Evolutionary conservation across 2,888 invertebrate species (phyloP), one percentile per base, ranked within the genome.

Genomic region (Lasioglossum lativentre): DNA sequence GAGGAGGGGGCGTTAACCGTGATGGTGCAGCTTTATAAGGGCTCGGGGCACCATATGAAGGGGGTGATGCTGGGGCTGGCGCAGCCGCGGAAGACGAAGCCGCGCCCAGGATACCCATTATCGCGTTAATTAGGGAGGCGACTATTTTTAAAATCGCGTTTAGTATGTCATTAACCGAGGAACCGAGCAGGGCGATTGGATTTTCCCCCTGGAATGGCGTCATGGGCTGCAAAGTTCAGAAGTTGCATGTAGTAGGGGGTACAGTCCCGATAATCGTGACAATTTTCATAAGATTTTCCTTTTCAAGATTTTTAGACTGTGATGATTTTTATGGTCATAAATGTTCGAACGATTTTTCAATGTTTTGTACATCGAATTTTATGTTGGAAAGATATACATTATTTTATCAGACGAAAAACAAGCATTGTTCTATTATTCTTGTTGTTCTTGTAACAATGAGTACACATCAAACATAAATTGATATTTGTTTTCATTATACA

Each of bases 161-260:
- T 10, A 95, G 52, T 73, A 95, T 91, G 16, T 94, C 94, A 80
- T 95, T 93, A 47, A 95, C 78, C 4, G 94, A 89, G 6, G 85
- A 90, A 38, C 92, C 90, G 42, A 95, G 83, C 5, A 93, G 72
- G 0, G 89, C 83, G 0, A 93, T 71, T 0, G 94, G 91, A 87
- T 94, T 93, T 2, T 1, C 92, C 91, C 30, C 88, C 85, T 19
- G 73, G 79, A 23, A 34, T 38, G 68, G 38, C 68, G 23, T 40
- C 38, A n/a, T n/a, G 34, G 38, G 38, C 85, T 90, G 83, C 34
- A 83, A 85, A 86, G 56, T 82, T 66, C 19, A 84, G 63, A 85
- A 83, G 68, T 42, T 73, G 30, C 66, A 38, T 71, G 52, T 78
- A 40, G 63, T 73, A n/a, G 27, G 34, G 45, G 23, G 30, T 16